phyloP scores from a whole-genome alignment of 2,888 invertebrate species.

The Helleia helle region DNA sequence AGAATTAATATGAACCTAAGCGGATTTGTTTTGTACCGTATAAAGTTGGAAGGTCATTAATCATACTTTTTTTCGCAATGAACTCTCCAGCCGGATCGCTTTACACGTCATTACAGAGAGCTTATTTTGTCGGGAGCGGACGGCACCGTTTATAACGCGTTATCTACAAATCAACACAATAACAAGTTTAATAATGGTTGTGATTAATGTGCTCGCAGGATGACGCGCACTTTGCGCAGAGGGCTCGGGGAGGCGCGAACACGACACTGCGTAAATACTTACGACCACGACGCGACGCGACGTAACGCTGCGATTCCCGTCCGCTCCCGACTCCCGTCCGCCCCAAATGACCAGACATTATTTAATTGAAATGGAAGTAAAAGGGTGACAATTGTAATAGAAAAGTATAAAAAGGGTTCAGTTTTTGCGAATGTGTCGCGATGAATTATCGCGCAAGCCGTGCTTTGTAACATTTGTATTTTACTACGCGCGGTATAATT shows the following conservation, averaged over 20 bases:
- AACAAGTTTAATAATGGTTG: constrained; percentile 69
- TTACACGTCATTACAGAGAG: constrained; percentile 68
- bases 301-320: constrained; percentile 16
- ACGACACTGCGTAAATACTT: constrained; percentile 27
- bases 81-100: constrained; percentile 41
- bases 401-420: constrained; percentile 65
- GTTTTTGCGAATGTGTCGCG: constrained; percentile 53
- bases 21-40: constrained; percentile 36
- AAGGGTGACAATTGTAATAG: constrained; percentile 73
- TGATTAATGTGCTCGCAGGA: constrained; percentile 70
- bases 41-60: constrained; percentile 42
- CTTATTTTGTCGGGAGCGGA: constrained; percentile 66
- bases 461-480: constrained; percentile 66
- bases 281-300: constrained; percentile 10
- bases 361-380: constrained; percentile 71
- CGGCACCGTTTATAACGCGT: constrained; percentile 71
- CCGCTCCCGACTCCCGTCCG: constrained; percentile 26
- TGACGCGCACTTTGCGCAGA: constrained; percentile 63
- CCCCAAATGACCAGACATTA: constrained; percentile 74
- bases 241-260: constrained; percentile 57
- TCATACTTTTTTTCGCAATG: constrained; percentile 45
- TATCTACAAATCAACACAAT: constrained; percentile 72
- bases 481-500: constrained; percentile 35
- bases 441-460: constrained; percentile 71
- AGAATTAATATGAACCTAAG: constrained; percentile 26